These are phyloP conservation scores for Magallana gigas DNA, from an alignment of 1,140 invertebrate genomes.

Conservation along the genomic window DNA sequence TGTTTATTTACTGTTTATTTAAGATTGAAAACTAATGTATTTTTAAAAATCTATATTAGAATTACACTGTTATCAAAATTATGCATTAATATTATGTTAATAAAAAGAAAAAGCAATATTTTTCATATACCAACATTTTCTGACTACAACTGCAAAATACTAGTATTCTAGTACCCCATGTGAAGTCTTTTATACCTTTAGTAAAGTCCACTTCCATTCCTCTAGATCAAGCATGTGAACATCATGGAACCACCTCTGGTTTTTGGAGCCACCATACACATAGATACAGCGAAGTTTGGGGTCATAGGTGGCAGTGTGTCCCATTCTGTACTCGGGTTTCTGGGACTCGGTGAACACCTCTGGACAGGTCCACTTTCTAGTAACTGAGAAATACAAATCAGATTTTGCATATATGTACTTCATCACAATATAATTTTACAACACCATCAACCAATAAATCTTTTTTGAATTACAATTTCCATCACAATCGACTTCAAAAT, in stretches of 20 bases:
- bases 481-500: too few relatives aligned
- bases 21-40: too few relatives aligned
- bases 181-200: slow-evolving; percentile 68
- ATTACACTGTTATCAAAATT: not conserved
- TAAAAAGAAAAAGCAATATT: too few relatives aligned
- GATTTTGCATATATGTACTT: not conserved
- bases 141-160: too few relatives aligned
- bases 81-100: not conserved
- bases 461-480: too few relatives aligned
- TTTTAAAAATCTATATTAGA: too few relatives aligned
- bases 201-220: slow-evolving; percentile 75
- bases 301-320: slow-evolving; percentile 77
- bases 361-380: slow-evolving; percentile 71
- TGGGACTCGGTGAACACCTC: slow-evolving; percentile 67
- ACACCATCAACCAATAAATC: too few relatives aligned
- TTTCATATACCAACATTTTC: too few relatives aligned
- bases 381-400: slow-evolving; percentile 61
- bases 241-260: slow-evolving; percentile 78
- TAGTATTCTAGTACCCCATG: not conserved
- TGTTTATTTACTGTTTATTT: too few relatives aligned
- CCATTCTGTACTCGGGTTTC: slow-evolving; percentile 76
- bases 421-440: too few relatives aligned
- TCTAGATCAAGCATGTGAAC: slow-evolving; percentile 76
- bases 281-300: slow-evolving; percentile 76
- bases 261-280: slow-evolving; percentile 78